Percentiles rank a stretch among this genome's conserved stretches.
Evolutionary conservation across 2,113 vertebrate species (phyloP).

Genomic region (Carassius auratus): DNA sequence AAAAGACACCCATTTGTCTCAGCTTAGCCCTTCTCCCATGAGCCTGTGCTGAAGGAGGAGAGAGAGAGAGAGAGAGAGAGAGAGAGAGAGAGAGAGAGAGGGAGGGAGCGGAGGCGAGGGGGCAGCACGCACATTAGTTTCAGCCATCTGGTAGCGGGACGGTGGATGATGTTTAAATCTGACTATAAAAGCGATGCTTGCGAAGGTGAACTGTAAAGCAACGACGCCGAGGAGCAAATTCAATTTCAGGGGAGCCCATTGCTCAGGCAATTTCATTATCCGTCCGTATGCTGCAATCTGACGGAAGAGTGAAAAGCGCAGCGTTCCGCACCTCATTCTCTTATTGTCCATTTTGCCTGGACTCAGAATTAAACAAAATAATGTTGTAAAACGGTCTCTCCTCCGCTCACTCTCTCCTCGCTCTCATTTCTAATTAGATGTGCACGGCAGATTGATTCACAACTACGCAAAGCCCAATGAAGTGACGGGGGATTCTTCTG

Average conservation of each 20-base stretch:
- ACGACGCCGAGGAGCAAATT: conserved; percentile 51
- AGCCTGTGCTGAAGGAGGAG: conserved; percentile 37
- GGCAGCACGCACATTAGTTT: conserved; percentile 55
- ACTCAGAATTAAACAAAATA: conserved; percentile 44
- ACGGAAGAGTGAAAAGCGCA: conserved; percentile 40
- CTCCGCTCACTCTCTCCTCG: conserved; percentile 7
- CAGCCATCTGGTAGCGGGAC: conserved; percentile 57
- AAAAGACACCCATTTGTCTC: conserved; percentile 17
- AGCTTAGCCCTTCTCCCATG: conserved; percentile 26
- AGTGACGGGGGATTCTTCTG: conserved; percentile 46
- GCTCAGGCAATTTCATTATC: conserved; percentile 55
- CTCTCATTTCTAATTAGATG: conserved; percentile 43
- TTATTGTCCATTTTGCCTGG: conserved; percentile 48
- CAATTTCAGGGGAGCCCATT: conserved; percentile 46
- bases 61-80: background rate
- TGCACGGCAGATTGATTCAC: conserved; percentile 61
- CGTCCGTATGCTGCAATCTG: conserved; percentile 47
- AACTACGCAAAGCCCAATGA: conserved; percentile 52
- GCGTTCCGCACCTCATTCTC: conserved; percentile 39
- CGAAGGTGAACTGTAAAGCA: conserved; percentile 54
- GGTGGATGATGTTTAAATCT: conserved; percentile 57
- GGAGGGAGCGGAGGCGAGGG: conserved; percentile 13
- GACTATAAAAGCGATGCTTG: conserved; percentile 53
- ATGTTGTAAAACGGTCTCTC: conserved; percentile 2
- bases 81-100: too few relatives aligned